Conservation (phyloP, 1,140 invertebrate species). For the Aradophagus sp. region DNA sequence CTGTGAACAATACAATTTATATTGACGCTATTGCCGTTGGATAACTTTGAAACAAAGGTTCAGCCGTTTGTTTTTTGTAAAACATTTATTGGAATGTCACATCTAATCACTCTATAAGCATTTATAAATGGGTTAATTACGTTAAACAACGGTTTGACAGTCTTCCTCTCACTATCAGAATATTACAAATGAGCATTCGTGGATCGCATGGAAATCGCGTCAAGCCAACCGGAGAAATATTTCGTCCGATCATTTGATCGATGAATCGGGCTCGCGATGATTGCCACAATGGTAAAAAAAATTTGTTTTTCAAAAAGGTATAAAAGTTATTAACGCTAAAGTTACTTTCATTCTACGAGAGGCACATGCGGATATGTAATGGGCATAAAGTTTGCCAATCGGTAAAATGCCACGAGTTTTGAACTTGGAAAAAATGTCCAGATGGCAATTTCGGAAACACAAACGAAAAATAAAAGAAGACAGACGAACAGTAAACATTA, state of each 20-base stretch:
- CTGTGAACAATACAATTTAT: constrained; percentile 7
- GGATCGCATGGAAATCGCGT: constrained; percentile 9
- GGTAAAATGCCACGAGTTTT: too few relatives aligned
- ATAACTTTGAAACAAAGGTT: constrained; percentile 18
- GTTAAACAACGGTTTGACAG: constrained; percentile 61
- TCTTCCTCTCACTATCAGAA: constrained; percentile 63
- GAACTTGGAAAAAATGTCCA: too few relatives aligned
- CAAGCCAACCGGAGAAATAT: neutral
- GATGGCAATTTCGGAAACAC: too few relatives aligned
- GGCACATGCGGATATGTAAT: constrained; percentile 65
- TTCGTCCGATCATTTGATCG: constrained; percentile 1
- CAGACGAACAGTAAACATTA: too few relatives aligned
- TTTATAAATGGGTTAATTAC: constrained; percentile 42
- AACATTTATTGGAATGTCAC: constrained; percentile 37
- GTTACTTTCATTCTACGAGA: constrained; percentile 56
- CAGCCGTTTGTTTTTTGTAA: neutral
- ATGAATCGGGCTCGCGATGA: constrained; percentile 5
- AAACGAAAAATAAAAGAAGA: too few relatives aligned
- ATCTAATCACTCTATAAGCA: constrained; percentile 34
- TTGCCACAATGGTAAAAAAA: constrained; percentile 14
- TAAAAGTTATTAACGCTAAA: constrained; percentile 20
- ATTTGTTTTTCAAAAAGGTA: constrained; percentile 24
- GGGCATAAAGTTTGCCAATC: too few relatives aligned
- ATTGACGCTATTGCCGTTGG: constrained; percentile 10
- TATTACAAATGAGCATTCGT: constrained; percentile 59